Evolutionary conservation across 2,797 vertebrate genomes (phyloP), one percentile per base, ranked within the genome.

Genomic region (Columba guinea): DNA sequence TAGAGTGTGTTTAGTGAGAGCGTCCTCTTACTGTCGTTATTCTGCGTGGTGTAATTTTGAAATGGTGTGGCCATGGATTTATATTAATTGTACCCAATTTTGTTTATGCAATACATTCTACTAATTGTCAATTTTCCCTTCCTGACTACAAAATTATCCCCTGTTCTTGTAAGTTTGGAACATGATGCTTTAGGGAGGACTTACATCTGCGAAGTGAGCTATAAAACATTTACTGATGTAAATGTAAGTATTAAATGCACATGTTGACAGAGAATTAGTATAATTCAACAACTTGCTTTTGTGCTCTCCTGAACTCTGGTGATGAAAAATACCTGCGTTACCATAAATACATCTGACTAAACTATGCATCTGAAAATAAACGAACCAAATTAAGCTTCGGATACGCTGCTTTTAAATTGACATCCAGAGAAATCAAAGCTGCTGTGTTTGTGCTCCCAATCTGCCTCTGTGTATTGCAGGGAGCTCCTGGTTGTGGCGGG

Each of bases 201-300:
- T 67, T 60, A 55, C 74, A 7, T 87, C 34, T 70, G 17, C 60
- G 89, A 78, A 93, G 51, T 26, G 69, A 75, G 65, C 90, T 65
- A 10, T 87, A 75, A 89, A 89, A 39, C 68, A 37, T 63, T 88
- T 91, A 37, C 65, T 90, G 76, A 84, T 65, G 49, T 62, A 90
- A 92, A 87, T 41, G 10, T 13, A 76, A 89, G 63, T 51, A 68
- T 81, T 63, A 91, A 91, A 81, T 46, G 59, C 73, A 67, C 9
- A 3, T 55, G 80, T 81, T 69, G 93, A 87, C 74, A 82, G 65
- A 67, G 67, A 73, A 76, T 96, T 91, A 93, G 76, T 75, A 30
- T 68, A 75, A 89, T 94, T 94, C 93, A 95, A 91, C 77, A 84
- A 64, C 73, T 84, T 73, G 58, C 51, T 79, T 80, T 75, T 84